Evolutionary conservation across 2,797 vertebrate species (phyloP).

Genomic region (Gila robusta): DNA sequence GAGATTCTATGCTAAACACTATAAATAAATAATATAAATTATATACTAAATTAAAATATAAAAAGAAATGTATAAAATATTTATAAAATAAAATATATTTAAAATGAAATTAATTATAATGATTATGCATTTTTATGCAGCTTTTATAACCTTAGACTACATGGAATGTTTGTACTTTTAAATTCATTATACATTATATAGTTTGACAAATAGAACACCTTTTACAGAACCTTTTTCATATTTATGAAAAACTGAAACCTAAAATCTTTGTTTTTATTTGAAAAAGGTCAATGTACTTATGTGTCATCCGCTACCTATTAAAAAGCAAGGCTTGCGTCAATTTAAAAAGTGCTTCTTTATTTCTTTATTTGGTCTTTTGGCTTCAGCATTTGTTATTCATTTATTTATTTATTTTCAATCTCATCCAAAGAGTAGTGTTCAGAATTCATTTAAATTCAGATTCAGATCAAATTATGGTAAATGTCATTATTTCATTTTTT

Average conservation of each 20-base stretch:
- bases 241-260: background rate
- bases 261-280: background rate
- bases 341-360: constrained; percentile 17
- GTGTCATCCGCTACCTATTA: background rate
- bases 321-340: background rate
- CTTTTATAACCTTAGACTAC: background rate
- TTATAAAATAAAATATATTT: background rate
- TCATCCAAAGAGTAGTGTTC: constrained; percentile 3
- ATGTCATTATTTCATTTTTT: background rate
- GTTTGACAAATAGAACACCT: background rate
- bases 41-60: background rate
- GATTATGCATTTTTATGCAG: too few species aligned
- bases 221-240: background rate
- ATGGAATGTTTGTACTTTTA: background rate
- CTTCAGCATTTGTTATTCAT: background rate
- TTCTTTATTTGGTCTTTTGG: constrained; percentile 1
- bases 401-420: background rate
- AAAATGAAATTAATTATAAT: background rate
- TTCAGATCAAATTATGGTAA: constrained; percentile 12
- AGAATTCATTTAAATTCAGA: constrained; percentile 2
- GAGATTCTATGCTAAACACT: background rate
- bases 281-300: background rate
- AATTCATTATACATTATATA: background rate
- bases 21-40: background rate
- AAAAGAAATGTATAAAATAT: background rate